phyloP scores from a whole-genome alignment of 2,797 vertebrate species.

The Hafferia zeledoni region DNA sequence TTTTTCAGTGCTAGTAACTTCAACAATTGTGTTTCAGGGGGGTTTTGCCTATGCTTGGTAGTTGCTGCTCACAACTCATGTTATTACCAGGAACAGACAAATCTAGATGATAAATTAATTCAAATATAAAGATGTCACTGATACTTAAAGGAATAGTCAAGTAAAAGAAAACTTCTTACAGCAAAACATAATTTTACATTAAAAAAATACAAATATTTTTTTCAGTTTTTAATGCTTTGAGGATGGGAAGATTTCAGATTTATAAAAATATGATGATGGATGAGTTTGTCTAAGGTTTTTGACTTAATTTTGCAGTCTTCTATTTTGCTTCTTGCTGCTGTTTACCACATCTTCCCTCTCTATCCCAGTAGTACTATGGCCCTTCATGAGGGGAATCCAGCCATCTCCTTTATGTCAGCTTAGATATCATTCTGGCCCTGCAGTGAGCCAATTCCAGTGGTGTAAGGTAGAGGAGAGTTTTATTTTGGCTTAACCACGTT shows the following conservation, averaged over 20 bases:
- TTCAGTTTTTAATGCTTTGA: neutral
- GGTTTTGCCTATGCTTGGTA: neutral
- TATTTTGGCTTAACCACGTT: neutral
- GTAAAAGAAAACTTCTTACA: neutral
- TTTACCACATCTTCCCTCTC: neutral
- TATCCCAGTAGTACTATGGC: accelerated
- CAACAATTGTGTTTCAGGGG: accelerated
- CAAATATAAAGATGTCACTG: neutral
- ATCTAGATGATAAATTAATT: neutral
- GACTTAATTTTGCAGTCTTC: neutral
- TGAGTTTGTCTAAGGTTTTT: neutral
- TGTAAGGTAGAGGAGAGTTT: neutral
- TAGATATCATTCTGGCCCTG: neutral
- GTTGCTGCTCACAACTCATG: neutral
- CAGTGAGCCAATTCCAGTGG: neutral
- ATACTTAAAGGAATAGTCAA: neutral
- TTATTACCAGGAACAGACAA: neutral
- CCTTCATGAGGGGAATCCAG: neutral
- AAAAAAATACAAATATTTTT: neutral
- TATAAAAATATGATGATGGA: neutral
- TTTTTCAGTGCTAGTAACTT: neutral
- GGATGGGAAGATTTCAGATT: neutral
- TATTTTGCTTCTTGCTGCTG: neutral
- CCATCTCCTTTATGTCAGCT: neutral
- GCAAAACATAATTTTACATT: neutral